These are phyloP conservation scores for Phalacrocorax brasilianus DNA, from an alignment of 2,113 vertebrate species.

Conservation along the genomic window DNA sequence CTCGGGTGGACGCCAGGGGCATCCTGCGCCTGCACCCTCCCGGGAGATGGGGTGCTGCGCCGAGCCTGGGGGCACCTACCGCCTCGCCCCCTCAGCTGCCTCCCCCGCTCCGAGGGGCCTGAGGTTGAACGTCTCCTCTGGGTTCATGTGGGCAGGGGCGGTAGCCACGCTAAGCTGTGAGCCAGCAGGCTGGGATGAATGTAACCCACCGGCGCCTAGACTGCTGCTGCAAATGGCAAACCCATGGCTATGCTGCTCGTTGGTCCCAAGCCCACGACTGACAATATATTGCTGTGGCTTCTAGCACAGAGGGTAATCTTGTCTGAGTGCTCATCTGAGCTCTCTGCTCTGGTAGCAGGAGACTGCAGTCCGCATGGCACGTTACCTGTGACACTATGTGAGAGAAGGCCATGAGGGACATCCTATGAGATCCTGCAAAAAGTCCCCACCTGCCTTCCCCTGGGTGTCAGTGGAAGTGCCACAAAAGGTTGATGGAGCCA, in stretches of 20 bases:
- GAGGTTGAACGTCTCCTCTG: neutral
- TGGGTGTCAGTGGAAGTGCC: neutral
- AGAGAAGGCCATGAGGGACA: neutral
- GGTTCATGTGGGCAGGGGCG: accelerated
- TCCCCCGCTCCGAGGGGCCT: neutral
- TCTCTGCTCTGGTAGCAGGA: neutral
- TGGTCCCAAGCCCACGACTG: neutral
- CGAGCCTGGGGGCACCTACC: too few relatives aligned
- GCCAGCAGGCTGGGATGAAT: accelerated
- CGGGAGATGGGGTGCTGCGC: neutral
- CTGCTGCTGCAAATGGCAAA: neutral
- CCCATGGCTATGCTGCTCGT: accelerated
- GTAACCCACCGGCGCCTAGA: neutral
- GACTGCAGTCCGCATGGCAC: accelerated
- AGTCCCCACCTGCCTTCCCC: neutral
- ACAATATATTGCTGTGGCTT: accelerated
- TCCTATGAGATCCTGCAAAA: neutral
- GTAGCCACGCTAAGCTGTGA: neutral
- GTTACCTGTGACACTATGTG: accelerated
- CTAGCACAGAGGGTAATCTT: too few relatives aligned
- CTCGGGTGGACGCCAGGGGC: neutral
- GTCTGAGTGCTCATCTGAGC: neutral
- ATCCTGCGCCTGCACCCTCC: neutral
- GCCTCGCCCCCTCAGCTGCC: neutral
- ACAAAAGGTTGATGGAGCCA: neutral